Evolutionary conservation across 2,888 invertebrate species (phyloP).

Genomic region (Diarsia dahlii): DNA sequence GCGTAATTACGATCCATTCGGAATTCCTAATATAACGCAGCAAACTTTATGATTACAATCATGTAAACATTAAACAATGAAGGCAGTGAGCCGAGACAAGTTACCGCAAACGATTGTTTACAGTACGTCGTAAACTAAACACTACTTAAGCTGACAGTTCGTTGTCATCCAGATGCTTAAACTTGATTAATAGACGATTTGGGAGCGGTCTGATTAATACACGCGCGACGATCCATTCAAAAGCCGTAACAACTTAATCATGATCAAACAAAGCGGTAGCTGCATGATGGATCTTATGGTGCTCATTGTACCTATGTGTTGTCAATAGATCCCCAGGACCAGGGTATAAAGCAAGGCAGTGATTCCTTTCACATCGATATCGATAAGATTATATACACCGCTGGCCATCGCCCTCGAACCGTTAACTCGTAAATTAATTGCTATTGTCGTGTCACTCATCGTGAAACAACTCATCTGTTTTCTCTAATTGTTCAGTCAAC

Average conservation of each 20-base stretch:
- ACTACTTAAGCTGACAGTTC: conserved; percentile 89
- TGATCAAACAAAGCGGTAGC: conserved; percentile 80
- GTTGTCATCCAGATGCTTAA: conserved; percentile 89
- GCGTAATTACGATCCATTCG: conserved; percentile 35
- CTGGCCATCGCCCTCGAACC: neutral
- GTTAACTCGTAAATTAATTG: conserved; percentile 18
- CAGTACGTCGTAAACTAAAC: conserved; percentile 85
- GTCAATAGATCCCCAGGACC: conserved; percentile 23
- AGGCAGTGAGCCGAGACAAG: conserved; percentile 79
- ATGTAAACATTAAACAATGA: conserved; percentile 85
- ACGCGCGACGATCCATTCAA: conserved; percentile 79
- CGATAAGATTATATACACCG: neutral
- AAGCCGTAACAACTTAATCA: conserved; percentile 82
- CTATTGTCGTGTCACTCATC: neutral
- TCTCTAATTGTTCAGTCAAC: conserved; percentile 3
- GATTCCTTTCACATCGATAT: neutral
- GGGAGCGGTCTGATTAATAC: conserved; percentile 86
- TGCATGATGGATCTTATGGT: conserved; percentile 75
- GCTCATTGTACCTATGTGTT: conserved; percentile 34
- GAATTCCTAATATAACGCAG: conserved; percentile 52
- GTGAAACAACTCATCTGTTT: conserved; percentile 14
- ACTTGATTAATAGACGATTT: conserved; percentile 89
- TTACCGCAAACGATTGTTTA: conserved; percentile 86
- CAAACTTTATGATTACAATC: conserved; percentile 76
- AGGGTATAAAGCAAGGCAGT: neutral